Evolutionary conservation across 2,113 vertebrate genomes (phyloP).

Genomic region (Circaetus gallicus): DNA sequence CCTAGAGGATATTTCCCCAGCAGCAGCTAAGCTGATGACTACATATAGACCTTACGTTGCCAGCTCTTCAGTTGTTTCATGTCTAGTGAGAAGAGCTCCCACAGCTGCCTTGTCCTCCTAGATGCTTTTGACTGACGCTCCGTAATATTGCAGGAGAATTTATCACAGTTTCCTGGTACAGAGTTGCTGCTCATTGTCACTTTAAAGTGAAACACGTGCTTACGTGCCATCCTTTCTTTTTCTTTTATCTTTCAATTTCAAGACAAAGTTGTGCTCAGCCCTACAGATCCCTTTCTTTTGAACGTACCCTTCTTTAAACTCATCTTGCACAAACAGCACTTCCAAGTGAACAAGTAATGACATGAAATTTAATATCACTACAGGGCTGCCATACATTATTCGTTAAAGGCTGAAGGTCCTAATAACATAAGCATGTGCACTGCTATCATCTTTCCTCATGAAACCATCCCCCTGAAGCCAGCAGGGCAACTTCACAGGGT

Average conservation of each 20-base stretch:
- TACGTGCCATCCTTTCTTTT: neutral
- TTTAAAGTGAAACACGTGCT: neutral
- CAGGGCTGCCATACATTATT: neutral
- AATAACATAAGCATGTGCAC: neutral
- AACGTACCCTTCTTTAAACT: neutral
- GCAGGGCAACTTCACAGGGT: neutral
- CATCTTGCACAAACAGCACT: neutral
- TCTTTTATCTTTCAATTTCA: neutral
- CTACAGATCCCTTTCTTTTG: neutral
- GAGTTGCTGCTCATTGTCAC: neutral
- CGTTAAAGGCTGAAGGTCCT: neutral
- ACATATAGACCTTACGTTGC: neutral
- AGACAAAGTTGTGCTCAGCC: neutral
- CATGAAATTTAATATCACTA: neutral
- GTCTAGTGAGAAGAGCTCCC: neutral
- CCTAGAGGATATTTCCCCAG: neutral
- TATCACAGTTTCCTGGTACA: neutral
- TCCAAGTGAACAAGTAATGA: neutral
- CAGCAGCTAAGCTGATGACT: conserved; percentile 25
- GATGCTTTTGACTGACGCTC: neutral
- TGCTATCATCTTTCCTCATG: neutral
- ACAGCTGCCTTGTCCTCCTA: conserved; percentile 39
- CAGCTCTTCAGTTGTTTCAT: neutral
- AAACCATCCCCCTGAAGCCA: neutral
- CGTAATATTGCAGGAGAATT: neutral